phyloP scores from a whole-genome alignment of 2,113 vertebrate species.

The Steatornis caripensis region DNA sequence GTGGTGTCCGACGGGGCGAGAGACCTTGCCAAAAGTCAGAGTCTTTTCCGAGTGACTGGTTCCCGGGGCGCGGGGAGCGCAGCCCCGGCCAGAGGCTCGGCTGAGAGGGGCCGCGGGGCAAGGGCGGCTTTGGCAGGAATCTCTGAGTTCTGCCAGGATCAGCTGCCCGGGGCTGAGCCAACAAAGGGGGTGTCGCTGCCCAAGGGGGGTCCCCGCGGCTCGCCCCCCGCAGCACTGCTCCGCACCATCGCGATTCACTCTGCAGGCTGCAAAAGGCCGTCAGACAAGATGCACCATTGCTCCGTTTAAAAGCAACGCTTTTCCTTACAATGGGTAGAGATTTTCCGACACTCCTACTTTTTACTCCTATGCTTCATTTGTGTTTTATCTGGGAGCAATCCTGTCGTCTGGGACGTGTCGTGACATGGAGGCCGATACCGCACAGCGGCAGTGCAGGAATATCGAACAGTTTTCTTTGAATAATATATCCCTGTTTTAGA shows the following conservation, averaged over 20 bases:
- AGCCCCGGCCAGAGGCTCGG: not conserved
- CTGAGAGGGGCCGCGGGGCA: not conserved
- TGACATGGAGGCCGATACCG: not conserved
- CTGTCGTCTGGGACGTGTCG: not conserved
- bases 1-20: not conserved
- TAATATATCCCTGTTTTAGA: not conserved
- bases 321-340: not conserved
- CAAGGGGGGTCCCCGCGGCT: not conserved
- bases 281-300: not conserved
- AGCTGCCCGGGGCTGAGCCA: not conserved
- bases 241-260: fast-evolving
- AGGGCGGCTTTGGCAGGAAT: not conserved
- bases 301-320: not conserved
- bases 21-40: not conserved
- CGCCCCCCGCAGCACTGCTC: not conserved
- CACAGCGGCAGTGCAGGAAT: not conserved
- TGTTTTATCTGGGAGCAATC: not conserved
- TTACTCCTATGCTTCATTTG: not conserved
- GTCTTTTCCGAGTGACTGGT: not conserved
- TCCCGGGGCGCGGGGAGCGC: not conserved
- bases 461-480: not conserved
- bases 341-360: not conserved
- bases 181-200: not conserved
- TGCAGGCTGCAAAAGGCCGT: not conserved
- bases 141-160: not conserved